Evolutionary conservation across 1,140 invertebrate species (phyloP), one percentile per base, ranked within the genome.

Genomic region (Pectinophora gossypiella): DNA sequence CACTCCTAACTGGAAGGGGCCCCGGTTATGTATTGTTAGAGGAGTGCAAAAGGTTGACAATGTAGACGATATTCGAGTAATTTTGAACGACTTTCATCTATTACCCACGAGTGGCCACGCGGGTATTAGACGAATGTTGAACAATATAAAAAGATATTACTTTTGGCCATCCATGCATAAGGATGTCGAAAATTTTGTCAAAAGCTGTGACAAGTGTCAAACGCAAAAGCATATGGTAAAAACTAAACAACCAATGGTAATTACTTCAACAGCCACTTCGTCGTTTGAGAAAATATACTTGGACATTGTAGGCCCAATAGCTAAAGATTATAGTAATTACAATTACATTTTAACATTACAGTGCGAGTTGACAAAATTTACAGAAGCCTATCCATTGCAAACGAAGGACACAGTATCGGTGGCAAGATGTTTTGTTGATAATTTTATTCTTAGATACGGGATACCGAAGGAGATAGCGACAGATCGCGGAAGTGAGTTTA

Each of bases 31-130:
- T 18, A 48, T 48, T 19, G 2, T 38, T 12, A 48, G 36, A 36
- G 19, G 13, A 7, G 15, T 48, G 6, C 5, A 15, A n/a, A 48
- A 18, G 36, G 21, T 23, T 44, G 44, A 44, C 18, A 21, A 53
- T 47, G 20, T 53, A 35, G 55, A 42, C 56, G 57, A 23, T 21
- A 35, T 10, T 19, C 18, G n/a, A 13, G 20, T 64, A 5, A 68
- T 64, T 20, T 42, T 68, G 43, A 68, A 62, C 48, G 62, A 68
- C 48, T 68, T 59, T 48, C 62, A 69, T 56, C 42, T 64, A 7
- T 54, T 62, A 38, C 56, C 60, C 6, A 59, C 64, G 19, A 59
- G 54, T 48, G 64, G 67, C 18, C 69, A 72, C 48, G 54, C 56
- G 20, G 64, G 64, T 18, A 42, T 64, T 27, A 53, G 66, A 19